Conservation (phyloP, 2,888 invertebrate genomes). For the Galeopsomyia nigrocyanea region DNA sequence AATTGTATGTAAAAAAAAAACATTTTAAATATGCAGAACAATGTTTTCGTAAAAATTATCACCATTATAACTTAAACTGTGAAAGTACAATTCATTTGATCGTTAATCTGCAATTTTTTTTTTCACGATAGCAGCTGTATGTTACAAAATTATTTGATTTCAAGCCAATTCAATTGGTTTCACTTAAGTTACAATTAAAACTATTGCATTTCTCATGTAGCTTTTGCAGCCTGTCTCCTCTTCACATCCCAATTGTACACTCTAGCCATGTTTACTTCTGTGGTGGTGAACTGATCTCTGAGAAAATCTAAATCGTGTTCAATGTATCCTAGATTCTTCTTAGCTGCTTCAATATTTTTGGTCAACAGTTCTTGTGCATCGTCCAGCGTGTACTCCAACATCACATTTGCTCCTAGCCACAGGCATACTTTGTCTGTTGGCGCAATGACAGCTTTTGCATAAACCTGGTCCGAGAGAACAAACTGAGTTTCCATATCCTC, state of each 20-base stretch:
- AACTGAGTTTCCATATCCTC: slow-evolving; percentile 88
- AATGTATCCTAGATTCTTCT: slow-evolving; percentile 85
- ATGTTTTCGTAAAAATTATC: slow-evolving; percentile 18
- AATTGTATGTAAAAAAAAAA: too few relatives aligned
- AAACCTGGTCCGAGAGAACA: slow-evolving; percentile 91
- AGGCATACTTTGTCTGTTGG: slow-evolving; percentile 91
- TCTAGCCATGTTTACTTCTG: slow-evolving; percentile 99
- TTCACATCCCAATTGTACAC: slow-evolving; percentile 99
- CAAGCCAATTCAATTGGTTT: slow-evolving; percentile 10
- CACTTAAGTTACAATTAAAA: slow-evolving; percentile 10
- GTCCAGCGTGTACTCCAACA: slow-evolving; percentile 94
- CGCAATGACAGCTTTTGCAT: slow-evolving; percentile 84
- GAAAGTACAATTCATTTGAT: slow-evolving; percentile 6
- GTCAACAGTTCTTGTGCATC: slow-evolving; percentile 89
- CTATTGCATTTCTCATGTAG: slow-evolving; percentile 30
- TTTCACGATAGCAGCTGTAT: slow-evolving; percentile 9
- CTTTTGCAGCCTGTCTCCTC: slow-evolving; percentile 82
- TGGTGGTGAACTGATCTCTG: slow-evolving; percentile 97
- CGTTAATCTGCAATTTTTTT: slow-evolving; percentile 14
- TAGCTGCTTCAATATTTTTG: slow-evolving; percentile 87
- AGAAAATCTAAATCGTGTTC: slow-evolving; percentile 95
- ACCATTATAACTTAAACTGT: slow-evolving; percentile 17
- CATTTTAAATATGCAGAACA: background rate
- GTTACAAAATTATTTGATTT: slow-evolving; percentile 30
- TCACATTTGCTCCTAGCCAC: slow-evolving; percentile 93